Conservation (phyloP, 2,888 invertebrate genomes). For the Tupiocoris notatus region DNA sequence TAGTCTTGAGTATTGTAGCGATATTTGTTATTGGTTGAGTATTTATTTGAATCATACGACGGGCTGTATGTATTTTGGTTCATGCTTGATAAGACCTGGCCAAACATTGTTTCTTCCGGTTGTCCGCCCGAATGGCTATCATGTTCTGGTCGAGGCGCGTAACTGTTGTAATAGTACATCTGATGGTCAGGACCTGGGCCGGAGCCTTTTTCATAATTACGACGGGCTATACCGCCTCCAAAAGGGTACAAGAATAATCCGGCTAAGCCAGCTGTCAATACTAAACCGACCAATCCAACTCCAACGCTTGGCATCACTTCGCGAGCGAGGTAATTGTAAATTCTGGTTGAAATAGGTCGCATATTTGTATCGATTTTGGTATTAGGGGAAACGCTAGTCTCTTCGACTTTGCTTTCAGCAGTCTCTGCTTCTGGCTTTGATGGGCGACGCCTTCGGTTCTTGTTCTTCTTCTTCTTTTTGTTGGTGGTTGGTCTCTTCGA, state of each 20-base stretch:
- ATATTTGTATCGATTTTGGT: conserved; percentile 52
- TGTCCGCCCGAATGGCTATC: conserved; percentile 56
- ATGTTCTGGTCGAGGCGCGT: conserved; percentile 56
- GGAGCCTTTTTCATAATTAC: conserved; percentile 49
- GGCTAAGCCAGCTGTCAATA: conserved; percentile 71
- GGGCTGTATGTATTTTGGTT: conserved; percentile 53
- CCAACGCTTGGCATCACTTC: conserved; percentile 81
- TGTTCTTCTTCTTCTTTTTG: conserved; percentile 54
- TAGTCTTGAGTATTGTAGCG: conserved; percentile 46
- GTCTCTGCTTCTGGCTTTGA: conserved; percentile 54
- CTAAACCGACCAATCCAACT: conserved; percentile 71
- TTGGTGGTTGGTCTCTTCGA: conserved; percentile 49
- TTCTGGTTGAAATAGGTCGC: conserved; percentile 68
- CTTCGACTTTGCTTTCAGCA: conserved; percentile 55
- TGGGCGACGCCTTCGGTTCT: conserved; percentile 54
- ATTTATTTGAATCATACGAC: conserved; percentile 42
- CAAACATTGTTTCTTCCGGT: conserved; percentile 73
- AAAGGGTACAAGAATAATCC: conserved; percentile 77
- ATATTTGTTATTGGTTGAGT: conserved; percentile 49
- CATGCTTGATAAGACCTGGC: conserved; percentile 72
- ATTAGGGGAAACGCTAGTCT: conserved; percentile 55
- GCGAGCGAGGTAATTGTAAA: conserved; percentile 73
- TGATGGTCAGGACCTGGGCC: conserved; percentile 46
- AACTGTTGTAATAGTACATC: conserved; percentile 66
- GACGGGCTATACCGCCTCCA: conserved; percentile 59